These are phyloP conservation scores for Xanthia icteritia DNA, from an alignment of 2,888 invertebrate genomes.

Conservation along the genomic window DNA sequence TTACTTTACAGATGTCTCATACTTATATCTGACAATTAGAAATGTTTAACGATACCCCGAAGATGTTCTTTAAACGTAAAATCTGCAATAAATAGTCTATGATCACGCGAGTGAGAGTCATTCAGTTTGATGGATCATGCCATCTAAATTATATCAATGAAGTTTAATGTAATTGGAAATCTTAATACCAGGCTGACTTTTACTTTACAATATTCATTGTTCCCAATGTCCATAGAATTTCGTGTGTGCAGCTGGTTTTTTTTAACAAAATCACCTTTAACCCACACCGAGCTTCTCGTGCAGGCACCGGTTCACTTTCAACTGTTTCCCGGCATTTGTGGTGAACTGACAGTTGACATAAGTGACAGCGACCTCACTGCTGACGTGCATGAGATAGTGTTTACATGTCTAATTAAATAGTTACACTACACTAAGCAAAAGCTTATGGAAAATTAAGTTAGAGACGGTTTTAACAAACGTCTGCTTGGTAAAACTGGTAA, in stretches of 20 bases:
- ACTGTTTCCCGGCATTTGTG: too few species aligned
- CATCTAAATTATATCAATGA: slow-evolving; percentile 46
- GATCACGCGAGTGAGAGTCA: slow-evolving; percentile 67
- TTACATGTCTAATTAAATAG: too few species aligned
- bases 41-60: slow-evolving; percentile 10
- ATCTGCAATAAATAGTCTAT: slow-evolving; percentile 54
- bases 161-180: slow-evolving; percentile 40
- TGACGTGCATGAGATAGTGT: too few species aligned
- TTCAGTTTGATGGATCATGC: slow-evolving; percentile 50
- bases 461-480: background rate
- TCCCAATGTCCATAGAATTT: slow-evolving; percentile 18
- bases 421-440: background rate
- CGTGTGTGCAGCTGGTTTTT: background rate
- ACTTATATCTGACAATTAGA: background rate
- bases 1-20: slow-evolving; percentile 2
- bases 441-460: slow-evolving; percentile 12
- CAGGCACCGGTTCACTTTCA: too few species aligned
- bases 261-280: background rate
- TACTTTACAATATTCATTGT: slow-evolving; percentile 32
- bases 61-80: slow-evolving; percentile 31
- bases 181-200: slow-evolving; percentile 41
- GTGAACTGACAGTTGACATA: too few species aligned
- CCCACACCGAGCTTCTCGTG: background rate
- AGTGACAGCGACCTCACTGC: too few species aligned
- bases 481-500: slow-evolving; percentile 12